A percentile compares a stretch with the other conserved stretches of the same genome.
phyloP scores from a whole-genome alignment of 2,113 vertebrate species.

The Xiphophorus maculatus region DNA sequence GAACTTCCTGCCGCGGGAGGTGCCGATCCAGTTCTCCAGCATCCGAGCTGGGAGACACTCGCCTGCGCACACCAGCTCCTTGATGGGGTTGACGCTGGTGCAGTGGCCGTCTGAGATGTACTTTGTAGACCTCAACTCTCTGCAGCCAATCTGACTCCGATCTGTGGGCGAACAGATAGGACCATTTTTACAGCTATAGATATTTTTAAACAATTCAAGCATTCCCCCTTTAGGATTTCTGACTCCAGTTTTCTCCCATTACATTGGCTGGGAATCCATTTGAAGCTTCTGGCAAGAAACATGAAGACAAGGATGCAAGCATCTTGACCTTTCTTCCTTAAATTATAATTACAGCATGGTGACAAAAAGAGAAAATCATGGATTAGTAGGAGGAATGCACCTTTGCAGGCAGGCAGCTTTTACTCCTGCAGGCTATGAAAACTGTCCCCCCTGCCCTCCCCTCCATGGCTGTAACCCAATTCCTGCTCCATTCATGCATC shows the following conservation, averaged over 20 bases:
- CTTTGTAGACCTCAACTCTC: slow-evolving; percentile 93
- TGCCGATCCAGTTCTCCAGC: slow-evolving; percentile 96
- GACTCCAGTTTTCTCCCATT: background rate
- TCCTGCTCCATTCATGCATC: slow-evolving; percentile 64
- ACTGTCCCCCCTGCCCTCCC: slow-evolving; percentile 26
- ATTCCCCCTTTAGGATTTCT: background rate
- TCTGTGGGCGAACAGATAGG: slow-evolving; percentile 70
- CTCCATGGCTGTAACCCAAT: slow-evolving; percentile 68
- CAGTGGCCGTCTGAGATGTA: slow-evolving; percentile 97
- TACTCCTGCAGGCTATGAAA: slow-evolving; percentile 59
- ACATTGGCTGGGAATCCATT: background rate
- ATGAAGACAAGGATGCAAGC: background rate
- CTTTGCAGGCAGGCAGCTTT: slow-evolving; percentile 39
- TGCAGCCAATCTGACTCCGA: slow-evolving; percentile 89
- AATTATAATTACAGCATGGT: slow-evolving; percentile 2
- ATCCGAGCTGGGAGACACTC: slow-evolving; percentile 92
- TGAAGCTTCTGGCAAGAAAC: slow-evolving; percentile 13
- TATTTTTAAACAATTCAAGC: background rate
- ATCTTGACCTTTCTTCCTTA: slow-evolving; percentile 19
- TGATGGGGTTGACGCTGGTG: slow-evolving; percentile 93
- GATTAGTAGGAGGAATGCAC: slow-evolving; percentile 43
- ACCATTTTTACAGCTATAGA: background rate
- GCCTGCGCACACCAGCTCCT: slow-evolving; percentile 94
- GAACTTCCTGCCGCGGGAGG: slow-evolving; percentile 85
- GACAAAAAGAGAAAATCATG: slow-evolving; percentile 5